phyloP scores from a whole-genome alignment of 1,140 invertebrate genomes.

The Caligus rogercresseyi region DNA sequence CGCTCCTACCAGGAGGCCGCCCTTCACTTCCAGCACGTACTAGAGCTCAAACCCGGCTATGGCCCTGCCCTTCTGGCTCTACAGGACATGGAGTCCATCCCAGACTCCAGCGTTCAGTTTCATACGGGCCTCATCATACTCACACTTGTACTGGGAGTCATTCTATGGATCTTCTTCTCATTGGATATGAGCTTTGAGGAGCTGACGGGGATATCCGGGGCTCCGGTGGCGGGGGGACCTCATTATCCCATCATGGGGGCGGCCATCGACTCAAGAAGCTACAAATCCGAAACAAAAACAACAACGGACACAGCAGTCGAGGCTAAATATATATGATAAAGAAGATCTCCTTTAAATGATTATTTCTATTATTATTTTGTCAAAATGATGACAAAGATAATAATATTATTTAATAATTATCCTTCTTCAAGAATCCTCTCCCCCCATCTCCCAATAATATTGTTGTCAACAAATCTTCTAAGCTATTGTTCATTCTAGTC shows the following conservation, averaged over 20 bases:
- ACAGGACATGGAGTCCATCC: slow-evolving; percentile 54
- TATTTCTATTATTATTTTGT: too few species aligned
- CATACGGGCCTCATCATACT: slow-evolving; percentile 69
- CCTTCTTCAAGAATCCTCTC: too few species aligned
- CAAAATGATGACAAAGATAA: too few species aligned
- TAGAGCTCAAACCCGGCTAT: slow-evolving; percentile 62
- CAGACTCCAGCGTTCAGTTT: slow-evolving; percentile 46
- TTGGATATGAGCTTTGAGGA: slow-evolving; percentile 1
- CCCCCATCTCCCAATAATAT: too few species aligned
- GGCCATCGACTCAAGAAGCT: background rate
- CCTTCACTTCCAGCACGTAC: slow-evolving; percentile 53
- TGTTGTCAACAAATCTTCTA: too few species aligned
- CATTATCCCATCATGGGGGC: background rate
- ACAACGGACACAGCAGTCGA: too few species aligned
- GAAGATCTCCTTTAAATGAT: too few species aligned
- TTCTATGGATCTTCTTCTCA: slow-evolving; percentile 1
- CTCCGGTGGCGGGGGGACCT: too few species aligned
- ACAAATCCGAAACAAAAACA: background rate
- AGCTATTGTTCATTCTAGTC: too few species aligned
- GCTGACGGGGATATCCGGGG: background rate
- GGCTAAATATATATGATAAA: too few species aligned
- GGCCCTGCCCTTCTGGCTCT: slow-evolving; percentile 52
- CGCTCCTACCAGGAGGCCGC: slow-evolving; percentile 63
- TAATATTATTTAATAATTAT: too few species aligned
- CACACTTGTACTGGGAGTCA: slow-evolving; percentile 43